Conservation (phyloP, 2,888 invertebrate genomes). For the Ornithoptera priamus region DNA sequence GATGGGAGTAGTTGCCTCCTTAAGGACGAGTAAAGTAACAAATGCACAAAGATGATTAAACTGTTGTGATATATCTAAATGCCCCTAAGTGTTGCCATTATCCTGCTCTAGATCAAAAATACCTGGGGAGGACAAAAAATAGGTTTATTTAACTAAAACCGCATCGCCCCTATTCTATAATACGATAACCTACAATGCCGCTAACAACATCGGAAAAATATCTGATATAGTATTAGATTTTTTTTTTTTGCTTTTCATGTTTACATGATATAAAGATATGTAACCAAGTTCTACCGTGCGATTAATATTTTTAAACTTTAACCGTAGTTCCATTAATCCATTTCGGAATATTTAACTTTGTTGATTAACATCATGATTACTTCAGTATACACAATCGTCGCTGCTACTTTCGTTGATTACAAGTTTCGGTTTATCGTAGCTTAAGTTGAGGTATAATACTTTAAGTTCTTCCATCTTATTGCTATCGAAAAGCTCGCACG, state of each 20-base stretch:
- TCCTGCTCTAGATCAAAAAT: slow-evolving; percentile 4
- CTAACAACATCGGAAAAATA: slow-evolving; percentile 1
- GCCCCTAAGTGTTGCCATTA: neutral
- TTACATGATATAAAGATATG: slow-evolving; percentile 32
- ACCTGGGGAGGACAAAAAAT: neutral
- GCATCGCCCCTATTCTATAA: neutral
- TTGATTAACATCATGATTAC: no score
- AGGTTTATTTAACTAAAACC: neutral
- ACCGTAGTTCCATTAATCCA: no score
- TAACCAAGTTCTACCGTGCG: slow-evolving; percentile 20
- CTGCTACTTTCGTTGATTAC: no score
- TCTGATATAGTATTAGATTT: no score
- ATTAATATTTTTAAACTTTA: neutral
- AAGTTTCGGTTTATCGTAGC: no score
- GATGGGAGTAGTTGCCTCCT: slow-evolving; percentile 6
- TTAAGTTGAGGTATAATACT: no score
- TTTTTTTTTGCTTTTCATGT: neutral
- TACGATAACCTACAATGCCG: slow-evolving; percentile 1
- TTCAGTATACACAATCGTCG: no score
- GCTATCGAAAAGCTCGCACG: no score
- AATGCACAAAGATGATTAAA: neutral
- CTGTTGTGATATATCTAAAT: slow-evolving; percentile 7
- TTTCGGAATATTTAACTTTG: no score
- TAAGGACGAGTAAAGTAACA: neutral
- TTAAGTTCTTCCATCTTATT: no score